Evolutionary conservation across 2,113 vertebrate genomes (phyloP), one percentile per base, ranked within the genome.

Genomic region (Serinus canaria): DNA sequence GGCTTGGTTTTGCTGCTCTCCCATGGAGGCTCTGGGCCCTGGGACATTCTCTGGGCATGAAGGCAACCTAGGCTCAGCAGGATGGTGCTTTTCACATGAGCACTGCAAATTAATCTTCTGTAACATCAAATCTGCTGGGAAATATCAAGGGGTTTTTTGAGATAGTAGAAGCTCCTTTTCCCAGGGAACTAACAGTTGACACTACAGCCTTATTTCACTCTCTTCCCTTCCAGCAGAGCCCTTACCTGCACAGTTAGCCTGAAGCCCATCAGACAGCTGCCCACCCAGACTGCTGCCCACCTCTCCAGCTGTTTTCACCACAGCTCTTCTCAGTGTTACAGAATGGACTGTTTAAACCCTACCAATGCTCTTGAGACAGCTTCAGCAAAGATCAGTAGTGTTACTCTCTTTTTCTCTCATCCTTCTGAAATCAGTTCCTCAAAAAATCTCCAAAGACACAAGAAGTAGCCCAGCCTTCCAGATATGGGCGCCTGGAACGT

Each of bases 11-110:
- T 94, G 78, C 75, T 94, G 82, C 87, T 97, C 72, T 92, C 23
- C 70, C 2, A 4, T 4, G 15, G 89, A 93, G 89, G 43, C 53
- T 86, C 82, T 94, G 92, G 70, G 91, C 87, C 63, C 93, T 67
- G 52, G 73, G 86, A 86, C 68, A 41, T 94, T 97, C 90, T 97
- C 93, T 95, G 52, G 30, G 77, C 87, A 87, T 75, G 52, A 92
- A 97, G 74, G 92, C 69, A 60, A 95, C 62, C 58, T 22, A 33
- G 77, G 87, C 87, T 95, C 31, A 89, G 82, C 49, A 69, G 89
- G 83, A 63, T 92, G 66, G 22, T 89, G 30, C 50, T 28, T 15
- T 81, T 91, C 3, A 7, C 9, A 3, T 37, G 44, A 85, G 31
- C 44, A 44, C 47, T 62, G 53, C 56, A 79, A 85, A 49, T 87